Evolutionary conservation across 2,797 vertebrate genomes (phyloP).

Genomic region (Passerculus sandwichensis): DNA sequence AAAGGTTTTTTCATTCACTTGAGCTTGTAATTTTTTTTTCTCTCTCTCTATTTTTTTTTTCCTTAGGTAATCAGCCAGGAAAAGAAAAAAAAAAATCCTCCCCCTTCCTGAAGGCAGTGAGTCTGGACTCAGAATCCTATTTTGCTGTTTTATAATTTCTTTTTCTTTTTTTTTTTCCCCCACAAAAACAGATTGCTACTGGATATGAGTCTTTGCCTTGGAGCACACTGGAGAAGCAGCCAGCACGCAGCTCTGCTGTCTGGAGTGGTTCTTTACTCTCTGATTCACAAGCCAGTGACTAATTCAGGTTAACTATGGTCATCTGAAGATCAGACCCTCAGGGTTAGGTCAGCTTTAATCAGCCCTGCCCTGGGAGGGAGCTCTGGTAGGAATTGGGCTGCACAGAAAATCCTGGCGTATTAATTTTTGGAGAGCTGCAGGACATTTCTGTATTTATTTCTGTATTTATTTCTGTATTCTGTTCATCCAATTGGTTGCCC

Average conservation of each 20-base stretch:
- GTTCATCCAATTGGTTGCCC: neutral
- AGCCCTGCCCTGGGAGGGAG: neutral
- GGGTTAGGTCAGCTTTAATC: neutral
- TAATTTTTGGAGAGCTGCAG: neutral
- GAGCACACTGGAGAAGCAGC: neutral
- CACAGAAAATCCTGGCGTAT: neutral
- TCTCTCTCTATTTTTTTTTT: neutral
- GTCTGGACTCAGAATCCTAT: constrained; percentile 1
- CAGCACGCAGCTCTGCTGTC: neutral
- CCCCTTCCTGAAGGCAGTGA: constrained; percentile 11
- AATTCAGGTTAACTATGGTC: neutral
- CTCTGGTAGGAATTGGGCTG: neutral
- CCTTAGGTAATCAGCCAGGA: constrained; percentile 26
- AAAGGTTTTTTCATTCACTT: constrained; percentile 62
- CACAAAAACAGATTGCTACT: neutral
- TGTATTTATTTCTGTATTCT: neutral
- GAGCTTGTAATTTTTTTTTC: neutral
- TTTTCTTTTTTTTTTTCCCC: neutral
- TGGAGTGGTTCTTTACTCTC: neutral
- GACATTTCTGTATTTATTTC: neutral
- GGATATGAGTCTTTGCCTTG: neutral
- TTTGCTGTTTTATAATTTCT: neutral
- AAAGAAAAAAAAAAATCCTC: neutral
- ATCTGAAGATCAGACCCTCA: neutral
- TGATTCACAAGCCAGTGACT: neutral